A percentile compares a stretch with the other conserved stretches of the same genome.
These are phyloP conservation scores for Epirrhoe alternata DNA, from an alignment of 2,888 invertebrate species.

Conservation along the genomic window DNA sequence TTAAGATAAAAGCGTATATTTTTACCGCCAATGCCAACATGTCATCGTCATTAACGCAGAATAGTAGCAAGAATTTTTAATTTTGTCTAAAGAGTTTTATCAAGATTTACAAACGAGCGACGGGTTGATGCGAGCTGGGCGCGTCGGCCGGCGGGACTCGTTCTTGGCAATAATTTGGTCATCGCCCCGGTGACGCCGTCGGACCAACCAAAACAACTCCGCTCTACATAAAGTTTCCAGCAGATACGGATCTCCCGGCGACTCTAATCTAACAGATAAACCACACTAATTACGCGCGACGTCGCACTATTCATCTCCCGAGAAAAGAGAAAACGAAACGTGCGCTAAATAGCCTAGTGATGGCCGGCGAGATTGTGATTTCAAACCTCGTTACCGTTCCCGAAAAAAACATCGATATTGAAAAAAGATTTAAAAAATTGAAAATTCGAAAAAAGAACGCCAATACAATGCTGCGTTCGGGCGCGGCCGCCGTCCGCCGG, in stretches of 20 bases:
- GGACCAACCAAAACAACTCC: slow-evolving; percentile 48
- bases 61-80: slow-evolving; percentile 54
- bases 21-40: slow-evolving; percentile 44
- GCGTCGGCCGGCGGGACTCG: slow-evolving; percentile 65
- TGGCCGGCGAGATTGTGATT: slow-evolving; percentile 75
- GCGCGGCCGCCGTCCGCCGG: slow-evolving; percentile 53
- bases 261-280: slow-evolving; percentile 67
- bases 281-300: slow-evolving; percentile 67
- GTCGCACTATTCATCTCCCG: slow-evolving; percentile 61
- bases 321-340: slow-evolving; percentile 67
- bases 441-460: slow-evolving; percentile 65
- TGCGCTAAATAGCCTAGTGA: slow-evolving; percentile 70
- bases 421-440: slow-evolving; percentile 54
- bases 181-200: slow-evolving; percentile 64
- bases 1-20: slow-evolving; percentile 39
- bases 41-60: slow-evolving; percentile 55
- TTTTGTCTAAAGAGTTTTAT: slow-evolving; percentile 65
- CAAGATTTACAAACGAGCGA: slow-evolving; percentile 61
- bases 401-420: slow-evolving; percentile 57
- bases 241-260: slow-evolving; percentile 53
- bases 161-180: slow-evolving; percentile 80
- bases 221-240: slow-evolving; percentile 50
- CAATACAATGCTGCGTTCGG: slow-evolving; percentile 53
- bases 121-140: slow-evolving; percentile 59
- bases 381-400: slow-evolving; percentile 76